These are phyloP conservation scores for Opisthograptis luteolata DNA, from an alignment of 2,888 invertebrate species.

Conservation along the genomic window DNA sequence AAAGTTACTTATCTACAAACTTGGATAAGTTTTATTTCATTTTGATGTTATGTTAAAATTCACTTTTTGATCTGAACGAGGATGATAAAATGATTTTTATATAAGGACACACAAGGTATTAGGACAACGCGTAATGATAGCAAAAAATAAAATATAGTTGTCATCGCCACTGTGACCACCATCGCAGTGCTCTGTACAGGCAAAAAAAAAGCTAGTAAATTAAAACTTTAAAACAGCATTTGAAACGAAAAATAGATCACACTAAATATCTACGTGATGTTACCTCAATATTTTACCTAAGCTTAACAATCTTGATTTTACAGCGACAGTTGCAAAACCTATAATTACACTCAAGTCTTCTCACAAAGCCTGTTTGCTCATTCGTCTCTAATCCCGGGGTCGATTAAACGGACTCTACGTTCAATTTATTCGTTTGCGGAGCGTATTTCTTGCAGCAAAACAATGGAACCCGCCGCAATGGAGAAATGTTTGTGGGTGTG, in stretches of 20 bases:
- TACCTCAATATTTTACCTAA: slow-evolving; percentile 18
- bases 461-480: slow-evolving; percentile 32
- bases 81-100: too few species aligned
- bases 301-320: slow-evolving; percentile 3
- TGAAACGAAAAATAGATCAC: slow-evolving; percentile 8
- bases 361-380: slow-evolving; percentile 37
- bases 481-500: slow-evolving; percentile 17
- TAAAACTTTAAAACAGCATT: too few species aligned
- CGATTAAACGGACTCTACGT: slow-evolving; percentile 44
- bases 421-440: slow-evolving; percentile 44
- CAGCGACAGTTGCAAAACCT: slow-evolving; percentile 9
- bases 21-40: slow-evolving; percentile 8
- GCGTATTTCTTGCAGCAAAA: slow-evolving; percentile 40
- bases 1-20: slow-evolving; percentile 4
- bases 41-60: slow-evolving; percentile 9
- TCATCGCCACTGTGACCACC: too few species aligned
- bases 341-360: slow-evolving; percentile 35
- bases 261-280: slow-evolving; percentile 5
- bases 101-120: too few species aligned
- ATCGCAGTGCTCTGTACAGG: too few species aligned
- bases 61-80: background rate
- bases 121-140: too few species aligned
- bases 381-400: slow-evolving; percentile 43
- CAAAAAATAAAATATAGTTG: too few species aligned
- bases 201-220: too few species aligned